Evolutionary conservation across 2,888 invertebrate species (phyloP).

Genomic region (Leptopilina syphax): DNA sequence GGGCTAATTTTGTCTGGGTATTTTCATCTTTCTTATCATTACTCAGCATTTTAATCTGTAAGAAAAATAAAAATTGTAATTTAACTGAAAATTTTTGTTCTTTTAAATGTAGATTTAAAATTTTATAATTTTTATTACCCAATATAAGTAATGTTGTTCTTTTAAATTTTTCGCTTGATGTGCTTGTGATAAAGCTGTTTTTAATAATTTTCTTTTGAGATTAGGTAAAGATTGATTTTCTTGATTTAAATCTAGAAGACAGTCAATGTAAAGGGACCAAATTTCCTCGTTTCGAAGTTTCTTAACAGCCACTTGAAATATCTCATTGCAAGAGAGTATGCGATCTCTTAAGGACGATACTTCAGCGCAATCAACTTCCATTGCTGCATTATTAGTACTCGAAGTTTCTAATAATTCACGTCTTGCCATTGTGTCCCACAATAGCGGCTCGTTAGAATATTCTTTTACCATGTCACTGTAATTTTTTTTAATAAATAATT

Average conservation of each 20-base stretch:
- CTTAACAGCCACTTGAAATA: constrained; percentile 78
- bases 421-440: constrained; percentile 82
- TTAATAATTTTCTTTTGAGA: constrained; percentile 78
- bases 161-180: constrained; percentile 77
- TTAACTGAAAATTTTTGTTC: background rate
- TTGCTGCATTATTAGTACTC: constrained; percentile 40
- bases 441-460: constrained; percentile 78
- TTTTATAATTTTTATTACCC: constrained; percentile 65
- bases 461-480: constrained; percentile 77
- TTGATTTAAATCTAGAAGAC: constrained; percentile 79
- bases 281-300: constrained; percentile 78
- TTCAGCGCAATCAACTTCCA: constrained; percentile 63
- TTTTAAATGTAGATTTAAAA: background rate
- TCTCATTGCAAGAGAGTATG: constrained; percentile 77
- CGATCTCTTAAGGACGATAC: constrained; percentile 74
- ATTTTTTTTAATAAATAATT: constrained; percentile 28
- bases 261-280: constrained; percentile 80
- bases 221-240: constrained; percentile 76
- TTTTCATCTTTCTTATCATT: constrained; percentile 62
- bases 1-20: constrained; percentile 65
- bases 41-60: constrained; percentile 69
- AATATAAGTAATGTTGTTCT: constrained; percentile 78
- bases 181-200: constrained; percentile 78
- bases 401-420: constrained; percentile 78
- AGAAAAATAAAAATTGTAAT: constrained; percentile 40